Evolutionary conservation across 2,888 invertebrate species (phyloP).

Genomic region (Alentia gelatinosa): DNA sequence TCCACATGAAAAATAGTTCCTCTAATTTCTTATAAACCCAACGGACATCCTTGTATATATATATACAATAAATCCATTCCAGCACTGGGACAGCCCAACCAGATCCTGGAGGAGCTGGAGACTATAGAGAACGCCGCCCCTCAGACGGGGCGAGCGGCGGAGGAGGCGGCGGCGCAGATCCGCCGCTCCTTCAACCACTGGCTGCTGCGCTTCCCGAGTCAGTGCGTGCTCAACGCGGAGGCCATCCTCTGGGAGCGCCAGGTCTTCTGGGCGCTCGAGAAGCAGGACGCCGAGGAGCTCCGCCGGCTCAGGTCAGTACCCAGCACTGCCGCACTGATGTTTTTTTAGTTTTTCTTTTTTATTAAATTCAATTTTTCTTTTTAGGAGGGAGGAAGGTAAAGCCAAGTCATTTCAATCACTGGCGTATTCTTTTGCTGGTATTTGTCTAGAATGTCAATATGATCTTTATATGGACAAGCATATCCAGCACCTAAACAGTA

Average conservation of each 20-base stretch:
- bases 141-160: constrained; percentile 27
- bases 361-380: not conserved
- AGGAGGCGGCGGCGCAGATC: constrained; percentile 58
- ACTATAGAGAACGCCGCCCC: constrained; percentile 16
- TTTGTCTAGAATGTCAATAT: no score
- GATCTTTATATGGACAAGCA: no score
- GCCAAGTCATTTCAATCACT: not conserved
- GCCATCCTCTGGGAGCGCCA: constrained; percentile 75
- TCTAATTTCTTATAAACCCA: no score
- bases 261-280: constrained; percentile 71
- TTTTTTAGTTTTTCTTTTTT: not conserved
- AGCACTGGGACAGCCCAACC: constrained; percentile 45
- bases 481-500: no score
- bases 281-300: constrained; percentile 70
- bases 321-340: not conserved
- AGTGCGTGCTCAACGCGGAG: constrained; percentile 77
- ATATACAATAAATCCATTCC: constrained; percentile 48
- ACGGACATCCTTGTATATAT: no score
- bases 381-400: not conserved
- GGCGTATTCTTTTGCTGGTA: no score
- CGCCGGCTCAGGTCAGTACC: constrained; percentile 63
- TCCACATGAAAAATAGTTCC: no score
- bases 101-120: constrained; percentile 74
- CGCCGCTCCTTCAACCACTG: constrained; percentile 73
- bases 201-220: constrained; percentile 77